Evolutionary conservation across 2,797 vertebrate genomes (phyloP).

Genomic region (Falco cherrug): DNA sequence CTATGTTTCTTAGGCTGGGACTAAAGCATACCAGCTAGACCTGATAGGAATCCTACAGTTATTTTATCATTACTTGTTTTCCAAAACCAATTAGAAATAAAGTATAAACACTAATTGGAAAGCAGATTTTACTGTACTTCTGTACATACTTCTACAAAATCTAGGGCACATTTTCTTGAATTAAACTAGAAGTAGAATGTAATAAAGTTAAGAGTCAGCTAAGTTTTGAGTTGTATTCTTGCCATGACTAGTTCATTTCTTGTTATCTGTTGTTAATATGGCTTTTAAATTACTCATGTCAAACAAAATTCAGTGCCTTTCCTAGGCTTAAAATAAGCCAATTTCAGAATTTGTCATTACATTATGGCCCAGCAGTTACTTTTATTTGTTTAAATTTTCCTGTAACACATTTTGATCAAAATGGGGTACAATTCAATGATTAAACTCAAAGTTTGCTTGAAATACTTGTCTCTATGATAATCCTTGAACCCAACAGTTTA

Average conservation of each 20-base stretch:
- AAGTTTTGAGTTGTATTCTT: neutral
- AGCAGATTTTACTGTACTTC: neutral
- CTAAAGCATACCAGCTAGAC: neutral
- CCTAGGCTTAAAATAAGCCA: neutral
- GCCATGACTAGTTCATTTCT: neutral
- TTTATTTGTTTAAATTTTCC: neutral
- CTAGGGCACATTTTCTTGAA: neutral
- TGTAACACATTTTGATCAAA: neutral
- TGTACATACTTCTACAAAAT: neutral
- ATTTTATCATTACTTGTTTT: neutral
- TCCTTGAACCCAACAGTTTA: neutral
- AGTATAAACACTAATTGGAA: neutral
- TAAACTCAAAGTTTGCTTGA: neutral
- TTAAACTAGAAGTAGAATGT: neutral
- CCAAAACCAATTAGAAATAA: slow-evolving; percentile 9
- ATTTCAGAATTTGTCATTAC: neutral
- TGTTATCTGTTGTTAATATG: neutral
- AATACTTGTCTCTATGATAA: neutral
- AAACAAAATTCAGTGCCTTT: neutral
- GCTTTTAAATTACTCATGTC: neutral
- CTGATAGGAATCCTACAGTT: neutral
- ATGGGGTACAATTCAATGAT: neutral
- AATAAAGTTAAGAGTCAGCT: neutral
- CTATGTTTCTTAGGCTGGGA: neutral
- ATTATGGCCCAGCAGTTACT: neutral